phyloP scores from a whole-genome alignment of 2,113 vertebrate species.

The Mustelus asterias region DNA sequence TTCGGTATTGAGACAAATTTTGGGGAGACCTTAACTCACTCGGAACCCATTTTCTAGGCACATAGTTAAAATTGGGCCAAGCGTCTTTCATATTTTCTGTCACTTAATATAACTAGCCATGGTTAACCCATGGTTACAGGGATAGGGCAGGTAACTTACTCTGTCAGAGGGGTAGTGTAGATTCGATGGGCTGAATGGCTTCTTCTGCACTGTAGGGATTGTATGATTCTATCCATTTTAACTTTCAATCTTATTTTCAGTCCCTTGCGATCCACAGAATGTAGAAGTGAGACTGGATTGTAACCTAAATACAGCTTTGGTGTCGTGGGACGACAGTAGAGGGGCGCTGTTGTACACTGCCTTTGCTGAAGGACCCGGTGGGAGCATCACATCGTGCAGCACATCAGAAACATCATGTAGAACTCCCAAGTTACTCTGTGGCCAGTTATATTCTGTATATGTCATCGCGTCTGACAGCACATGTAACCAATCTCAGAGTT shows the following conservation, averaged over 20 bases:
- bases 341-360: slow-evolving; percentile 53
- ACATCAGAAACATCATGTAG: slow-evolving; percentile 49
- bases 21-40: neutral
- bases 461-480: slow-evolving; percentile 43
- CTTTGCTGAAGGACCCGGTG: slow-evolving; percentile 49
- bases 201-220: no score
- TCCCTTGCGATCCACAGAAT: slow-evolving; percentile 55
- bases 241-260: slow-evolving; percentile 43
- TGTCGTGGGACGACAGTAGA: slow-evolving; percentile 50
- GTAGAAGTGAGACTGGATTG: slow-evolving; percentile 48
- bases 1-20: neutral
- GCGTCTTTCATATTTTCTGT: neutral
- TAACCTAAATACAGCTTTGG: slow-evolving; percentile 46
- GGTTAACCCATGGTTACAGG: no score
- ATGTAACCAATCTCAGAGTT: slow-evolving; percentile 51
- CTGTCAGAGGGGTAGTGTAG: no score
- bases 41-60: neutral
- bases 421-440: slow-evolving; percentile 50
- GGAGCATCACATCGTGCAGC: slow-evolving; percentile 47
- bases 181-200: no score
- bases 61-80: neutral
- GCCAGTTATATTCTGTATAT: slow-evolving; percentile 49
- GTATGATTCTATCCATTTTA: neutral
- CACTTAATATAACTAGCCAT: neutral
- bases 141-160: no score